These are phyloP conservation scores for Rhabdornis inornatus DNA, from an alignment of 2,113 vertebrate genomes.

Conservation along the genomic window DNA sequence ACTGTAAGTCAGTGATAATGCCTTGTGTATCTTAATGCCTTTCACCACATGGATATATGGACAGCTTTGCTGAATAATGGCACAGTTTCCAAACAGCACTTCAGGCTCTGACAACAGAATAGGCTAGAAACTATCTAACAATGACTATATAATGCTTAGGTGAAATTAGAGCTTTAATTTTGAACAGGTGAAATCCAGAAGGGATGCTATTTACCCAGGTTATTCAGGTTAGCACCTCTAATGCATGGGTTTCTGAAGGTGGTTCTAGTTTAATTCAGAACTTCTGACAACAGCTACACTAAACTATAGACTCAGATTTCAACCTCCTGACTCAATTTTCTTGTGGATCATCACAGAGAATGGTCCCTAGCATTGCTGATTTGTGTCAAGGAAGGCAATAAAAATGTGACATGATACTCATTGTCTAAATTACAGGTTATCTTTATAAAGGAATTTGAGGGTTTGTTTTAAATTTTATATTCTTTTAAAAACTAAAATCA, in stretches of 20 bases:
- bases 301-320: background rate
- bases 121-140: background rate
- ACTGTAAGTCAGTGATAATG: background rate
- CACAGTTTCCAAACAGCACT: background rate
- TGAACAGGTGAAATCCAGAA: background rate
- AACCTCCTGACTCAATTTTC: background rate
- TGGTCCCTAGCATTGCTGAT: background rate
- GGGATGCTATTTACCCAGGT: background rate
- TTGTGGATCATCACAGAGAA: background rate
- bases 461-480: background rate
- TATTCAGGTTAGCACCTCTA: background rate
- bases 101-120: background rate
- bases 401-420: background rate
- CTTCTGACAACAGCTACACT: background rate
- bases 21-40: background rate
- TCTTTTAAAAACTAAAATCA: background rate
- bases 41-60: background rate
- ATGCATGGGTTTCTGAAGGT: background rate
- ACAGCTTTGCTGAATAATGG: accelerated
- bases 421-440: background rate
- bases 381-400: background rate
- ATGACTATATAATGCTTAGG: background rate
- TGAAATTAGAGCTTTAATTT: background rate
- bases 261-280: background rate
- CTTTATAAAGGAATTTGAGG: background rate